Percentiles rank a stretch among this genome's conserved stretches.
phyloP scores from a whole-genome alignment of 2,113 vertebrate genomes.

The Willisornis vidua region DNA sequence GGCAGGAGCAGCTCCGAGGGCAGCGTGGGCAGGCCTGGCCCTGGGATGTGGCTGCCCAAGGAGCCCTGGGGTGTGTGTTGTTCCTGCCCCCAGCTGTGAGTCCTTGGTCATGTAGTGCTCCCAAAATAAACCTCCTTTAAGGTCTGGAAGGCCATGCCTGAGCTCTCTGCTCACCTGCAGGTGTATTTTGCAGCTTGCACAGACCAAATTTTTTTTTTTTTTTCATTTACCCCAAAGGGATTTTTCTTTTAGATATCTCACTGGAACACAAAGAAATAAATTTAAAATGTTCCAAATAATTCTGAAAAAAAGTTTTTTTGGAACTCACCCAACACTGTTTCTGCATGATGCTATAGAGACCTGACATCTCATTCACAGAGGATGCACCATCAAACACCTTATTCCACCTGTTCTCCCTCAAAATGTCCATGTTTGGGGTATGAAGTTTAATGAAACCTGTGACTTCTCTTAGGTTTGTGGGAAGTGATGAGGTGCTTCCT shows the following conservation, averaged over 20 bases:
- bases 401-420: background rate
- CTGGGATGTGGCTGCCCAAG: too few species aligned
- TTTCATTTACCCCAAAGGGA: background rate
- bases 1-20: too few species aligned
- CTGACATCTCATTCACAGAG: background rate
- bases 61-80: too few species aligned
- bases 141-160: too few species aligned
- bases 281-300: background rate
- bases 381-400: background rate
- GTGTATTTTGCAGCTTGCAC: too few species aligned
- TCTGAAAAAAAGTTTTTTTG: background rate
- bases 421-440: background rate
- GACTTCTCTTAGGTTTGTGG: background rate
- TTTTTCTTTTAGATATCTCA: background rate
- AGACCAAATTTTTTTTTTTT: background rate
- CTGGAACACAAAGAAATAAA: background rate
- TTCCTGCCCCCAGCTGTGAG: too few species aligned
- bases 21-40: too few species aligned
- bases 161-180: too few species aligned
- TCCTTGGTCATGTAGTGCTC: too few species aligned
- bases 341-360: background rate
- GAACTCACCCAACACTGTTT: background rate
- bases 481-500: background rate
- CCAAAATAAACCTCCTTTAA: too few species aligned
- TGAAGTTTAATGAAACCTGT: background rate